phyloP scores from a whole-genome alignment of 2,888 invertebrate species.

The Timandra comae region DNA sequence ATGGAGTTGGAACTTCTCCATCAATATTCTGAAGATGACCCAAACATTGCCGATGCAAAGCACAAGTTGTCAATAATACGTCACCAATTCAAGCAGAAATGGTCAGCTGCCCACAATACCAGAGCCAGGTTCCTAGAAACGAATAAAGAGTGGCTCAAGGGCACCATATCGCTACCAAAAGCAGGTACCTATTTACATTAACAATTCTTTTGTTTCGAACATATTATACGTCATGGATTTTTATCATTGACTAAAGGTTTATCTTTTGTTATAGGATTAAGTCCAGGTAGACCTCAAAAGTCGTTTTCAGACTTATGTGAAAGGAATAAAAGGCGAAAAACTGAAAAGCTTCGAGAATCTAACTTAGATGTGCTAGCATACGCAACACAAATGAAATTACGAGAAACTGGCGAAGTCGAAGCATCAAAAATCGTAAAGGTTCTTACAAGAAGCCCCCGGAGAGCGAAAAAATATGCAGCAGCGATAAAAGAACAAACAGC shows the following conservation, averaged over 20 bases:
- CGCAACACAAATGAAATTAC: conserved; percentile 15
- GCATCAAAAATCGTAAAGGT: conserved; percentile 16
- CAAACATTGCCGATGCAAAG: conserved; percentile 8
- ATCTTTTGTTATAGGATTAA: background rate
- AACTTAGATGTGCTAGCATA: conserved; percentile 9
- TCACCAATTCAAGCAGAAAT: conserved; percentile 13
- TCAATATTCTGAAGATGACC: conserved; percentile 4
- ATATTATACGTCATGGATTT: too few species aligned
- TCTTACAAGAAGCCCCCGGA: conserved; percentile 8
- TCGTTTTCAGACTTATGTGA: conserved; percentile 9
- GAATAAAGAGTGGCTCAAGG: conserved; percentile 9
- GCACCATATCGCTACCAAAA: conserved; percentile 6
- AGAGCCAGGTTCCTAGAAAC: conserved; percentile 9
- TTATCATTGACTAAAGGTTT: too few species aligned
- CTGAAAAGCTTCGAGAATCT: conserved; percentile 10
- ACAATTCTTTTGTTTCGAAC: too few species aligned
- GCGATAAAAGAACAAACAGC: conserved; percentile 1
- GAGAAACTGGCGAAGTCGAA: conserved; percentile 12
- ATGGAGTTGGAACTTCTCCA: conserved; percentile 8
- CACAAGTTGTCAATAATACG: conserved; percentile 9
- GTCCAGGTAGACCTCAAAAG: conserved; percentile 12
- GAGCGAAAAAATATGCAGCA: conserved; percentile 10
- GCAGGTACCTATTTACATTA: conserved; percentile 3
- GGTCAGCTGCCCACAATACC: conserved; percentile 11
- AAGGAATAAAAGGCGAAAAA: conserved; percentile 14